Evolutionary conservation across 2,888 invertebrate genomes (phyloP), one percentile per base, ranked within the genome.

Genomic region (Cheilosia soror): DNA sequence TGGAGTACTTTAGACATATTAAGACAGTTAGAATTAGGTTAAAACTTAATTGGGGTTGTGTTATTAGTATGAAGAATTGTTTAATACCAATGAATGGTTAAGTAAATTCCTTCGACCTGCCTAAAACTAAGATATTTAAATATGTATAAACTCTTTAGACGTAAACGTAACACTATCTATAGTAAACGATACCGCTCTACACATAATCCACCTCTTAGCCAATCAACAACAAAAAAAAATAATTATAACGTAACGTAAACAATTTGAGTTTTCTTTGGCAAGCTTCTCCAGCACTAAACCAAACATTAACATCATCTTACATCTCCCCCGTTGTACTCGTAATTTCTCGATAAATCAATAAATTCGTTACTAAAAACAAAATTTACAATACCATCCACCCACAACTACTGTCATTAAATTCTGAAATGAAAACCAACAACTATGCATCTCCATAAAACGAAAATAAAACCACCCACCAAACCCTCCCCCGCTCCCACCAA

Each of bases 311-410:
- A 81, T 85, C 76, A 85, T 77, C 76, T 72, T 62, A 60, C 72
- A 85, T 85, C 25, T 55, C 49, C 80, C 80, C 84, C 49, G 77
- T 85, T 85, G 66, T 20, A 20, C 20, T 20, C 20, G 20, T 81
- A 66, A 76, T 72, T 62, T 81, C 31, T 81, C 80, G 76, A 75
- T 77, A 72, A 79, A 58, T 66, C 51, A 85, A 81, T 55, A 42
- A 85, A 81, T 20, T 57, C 81, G 81, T 72, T 85, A 85, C 85
- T 85, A 85, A 85, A 85, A 62, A 72, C 72, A 85, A 85, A 85
- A 85, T 85, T 85, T 85, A 80, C 71, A 80, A 81, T 80, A 80
- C 84, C 81, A 75, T 33, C 53, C 42, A 51, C 44, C 60, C 53
- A 68, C 68, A 37, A 57, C 73, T 37, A 57, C 73, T 58, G 51